Conservation (phyloP, 2,797 vertebrate species). For the Propithecus deckenii region DNA sequence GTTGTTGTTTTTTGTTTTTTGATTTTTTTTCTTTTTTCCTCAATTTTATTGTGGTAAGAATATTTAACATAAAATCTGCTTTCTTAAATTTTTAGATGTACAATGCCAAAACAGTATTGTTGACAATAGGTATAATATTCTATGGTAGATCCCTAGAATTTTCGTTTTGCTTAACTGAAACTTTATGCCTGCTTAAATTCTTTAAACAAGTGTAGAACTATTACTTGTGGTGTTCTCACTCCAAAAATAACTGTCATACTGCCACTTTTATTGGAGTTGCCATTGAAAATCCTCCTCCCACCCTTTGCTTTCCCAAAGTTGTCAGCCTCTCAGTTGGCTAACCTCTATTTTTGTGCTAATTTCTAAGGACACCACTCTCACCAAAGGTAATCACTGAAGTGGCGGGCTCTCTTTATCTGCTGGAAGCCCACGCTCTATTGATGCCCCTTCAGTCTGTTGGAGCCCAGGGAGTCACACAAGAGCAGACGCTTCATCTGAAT, state of each 20-base stretch:
- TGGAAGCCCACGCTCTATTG: neutral
- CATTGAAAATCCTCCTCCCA: neutral
- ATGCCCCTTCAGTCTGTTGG: neutral
- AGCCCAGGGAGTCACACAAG: fast-evolving
- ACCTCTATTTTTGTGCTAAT: neutral
- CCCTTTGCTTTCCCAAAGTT: neutral
- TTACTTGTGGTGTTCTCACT: neutral
- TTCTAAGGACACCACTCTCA: neutral
- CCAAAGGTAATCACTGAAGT: neutral
- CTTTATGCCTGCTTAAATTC: neutral
- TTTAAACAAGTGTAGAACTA: neutral
- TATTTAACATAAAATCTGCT: neutral
- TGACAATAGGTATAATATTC: too few species aligned
- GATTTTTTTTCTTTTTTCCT: too few species aligned
- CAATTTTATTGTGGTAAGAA: neutral
- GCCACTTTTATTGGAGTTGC: neutral
- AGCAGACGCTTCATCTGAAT: neutral
- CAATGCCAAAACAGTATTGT: neutral
- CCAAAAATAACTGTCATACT: neutral
- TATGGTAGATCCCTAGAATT: neutral
- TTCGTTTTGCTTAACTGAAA: neutral
- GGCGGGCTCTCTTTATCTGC: neutral
- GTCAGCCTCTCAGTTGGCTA: neutral
- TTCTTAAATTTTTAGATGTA: neutral
- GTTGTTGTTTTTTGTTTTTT: neutral